Base-by-base conservation (phyloP, 2,888 invertebrate genomes). In the Hipparchia semele region DNA sequence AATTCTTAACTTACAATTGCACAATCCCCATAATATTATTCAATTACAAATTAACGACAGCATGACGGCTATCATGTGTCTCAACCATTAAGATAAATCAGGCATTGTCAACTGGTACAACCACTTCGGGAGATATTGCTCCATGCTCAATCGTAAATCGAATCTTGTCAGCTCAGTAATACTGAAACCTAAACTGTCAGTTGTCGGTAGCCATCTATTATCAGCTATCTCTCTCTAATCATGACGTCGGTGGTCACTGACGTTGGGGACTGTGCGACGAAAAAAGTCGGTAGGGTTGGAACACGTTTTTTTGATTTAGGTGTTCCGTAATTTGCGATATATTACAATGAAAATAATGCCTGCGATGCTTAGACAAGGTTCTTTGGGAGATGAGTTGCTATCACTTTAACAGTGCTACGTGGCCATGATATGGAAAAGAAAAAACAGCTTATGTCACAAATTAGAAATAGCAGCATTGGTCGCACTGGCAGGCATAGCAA, bases 131-230 rank as follows among this genome's bases (percentile, higher is more conserved):
- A 71, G 70, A 65, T 78, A 76, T 76, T 79, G 76, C 76, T 71
- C 76, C 74, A 78, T 77, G 76, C 76, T 76, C 74, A 79, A 79
- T 79, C 78, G 76, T 79, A 80, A 82, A 80, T 79, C 76, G 79
- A 79, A 79, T 75, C 75, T 76, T 79, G 75, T 78, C 76, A 72
- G 70, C 58, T 58, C 67, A 46, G 67, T 67, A 62, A 70, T 64
- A 71, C 75, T 74, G 70, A 80, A 83, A 84, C 85, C 82, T 82
- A 82, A 83, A 85, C 84, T 87, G 88, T 89, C 87, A 89, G 87
- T 82, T 83, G 84, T 86, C 89, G 84, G 88, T 89, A 90, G 90
- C 87, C 88, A 89, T 91, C 90, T 89, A 91, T 92, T 90, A 91
- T 83, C 81, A 78, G 79, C 84, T 85, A 88, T 90, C 88, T 87